These are phyloP conservation scores for Centropristis striata DNA, from an alignment of 2,113 vertebrate genomes.

Conservation along the genomic window DNA sequence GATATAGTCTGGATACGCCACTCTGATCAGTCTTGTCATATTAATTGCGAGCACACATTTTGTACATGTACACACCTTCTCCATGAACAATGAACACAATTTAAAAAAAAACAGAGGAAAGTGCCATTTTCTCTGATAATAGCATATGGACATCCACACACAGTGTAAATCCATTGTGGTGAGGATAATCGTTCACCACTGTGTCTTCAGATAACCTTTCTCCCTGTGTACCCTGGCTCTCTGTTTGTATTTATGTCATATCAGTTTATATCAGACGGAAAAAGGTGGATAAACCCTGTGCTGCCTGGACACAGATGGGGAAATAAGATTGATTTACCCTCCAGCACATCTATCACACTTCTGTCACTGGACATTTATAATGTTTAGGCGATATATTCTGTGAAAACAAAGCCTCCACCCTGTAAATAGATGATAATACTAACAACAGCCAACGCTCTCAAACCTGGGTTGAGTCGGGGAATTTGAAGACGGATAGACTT, in stretches of 20 bases:
- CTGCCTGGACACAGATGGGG: conserved; percentile 3
- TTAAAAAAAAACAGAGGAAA: neutral
- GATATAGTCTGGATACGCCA: too few species aligned
- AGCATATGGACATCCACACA: neutral
- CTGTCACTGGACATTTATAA: neutral
- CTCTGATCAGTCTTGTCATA: too few species aligned
- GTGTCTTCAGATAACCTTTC: conserved; percentile 25
- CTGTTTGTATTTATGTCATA: conserved; percentile 9
- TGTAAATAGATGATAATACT: conserved; percentile 5
- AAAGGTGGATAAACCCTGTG: conserved; percentile 12
- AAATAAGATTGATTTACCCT: neutral
- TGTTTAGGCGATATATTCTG: neutral
- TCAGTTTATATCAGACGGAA: neutral
- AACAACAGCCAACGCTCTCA: neutral
- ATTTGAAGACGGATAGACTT: conserved; percentile 26
- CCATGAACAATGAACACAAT: too few species aligned
- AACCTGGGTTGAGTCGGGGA: neutral
- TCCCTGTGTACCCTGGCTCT: neutral
- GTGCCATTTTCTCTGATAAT: conserved; percentile 1
- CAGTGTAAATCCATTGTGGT: conserved; percentile 14
- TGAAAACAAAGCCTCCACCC: neutral
- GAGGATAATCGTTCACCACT: conserved; percentile 20
- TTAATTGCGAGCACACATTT: too few species aligned
- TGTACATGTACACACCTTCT: too few species aligned
- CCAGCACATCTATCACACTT: neutral